Evolutionary conservation across 2,113 vertebrate genomes (phyloP), one percentile per base, ranked within the genome.

Genomic region (Albula glossodonta): DNA sequence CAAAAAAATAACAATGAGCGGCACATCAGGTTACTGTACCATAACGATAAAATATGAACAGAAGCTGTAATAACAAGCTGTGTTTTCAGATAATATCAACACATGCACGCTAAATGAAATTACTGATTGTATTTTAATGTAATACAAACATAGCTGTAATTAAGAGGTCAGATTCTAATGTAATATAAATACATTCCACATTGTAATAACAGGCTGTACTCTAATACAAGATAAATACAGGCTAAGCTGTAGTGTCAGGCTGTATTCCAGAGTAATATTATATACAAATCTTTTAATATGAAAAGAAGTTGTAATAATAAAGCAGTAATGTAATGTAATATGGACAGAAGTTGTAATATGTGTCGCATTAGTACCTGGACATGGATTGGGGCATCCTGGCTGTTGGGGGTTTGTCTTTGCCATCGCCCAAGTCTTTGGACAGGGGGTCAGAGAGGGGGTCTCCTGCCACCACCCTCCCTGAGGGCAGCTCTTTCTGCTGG

Each of bases 331-430:
- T 11, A 60, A 60, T 60, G 57, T 3, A 11, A 60, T 17, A 70
- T n/a, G n/a, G n/a, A 2, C 17, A 70, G 3, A n/a, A 70, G 4
- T 3, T n/a, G 63, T 70, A n/a, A 70, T 22, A 70, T 22, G 19
- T n/a, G 63, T 15, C 0, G 57, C 3, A 15, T 51, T 48, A 25
- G 22, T 95, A 96, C 95, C 95, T 96, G 92, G 95, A 96, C 86
- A 93, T 86, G 0, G 96, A 96, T 89, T 96, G 94, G 91, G 96
- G 93, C 92, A 94, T 94, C 93, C 93, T 97, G 85, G 91, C 17
- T 51, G 94, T 89, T 31, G 93, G 83, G 77, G 87, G 82, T 78
- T 93, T 95, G 91, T 96, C 96, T 93, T 95, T 96, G 91, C 60
- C 91, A 79, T 95, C 93, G 81, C 92, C 96, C 87, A 91, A 91